These are phyloP conservation scores for Ectemnius lituratus DNA, from an alignment of 2,888 invertebrate genomes.

Conservation along the genomic window DNA sequence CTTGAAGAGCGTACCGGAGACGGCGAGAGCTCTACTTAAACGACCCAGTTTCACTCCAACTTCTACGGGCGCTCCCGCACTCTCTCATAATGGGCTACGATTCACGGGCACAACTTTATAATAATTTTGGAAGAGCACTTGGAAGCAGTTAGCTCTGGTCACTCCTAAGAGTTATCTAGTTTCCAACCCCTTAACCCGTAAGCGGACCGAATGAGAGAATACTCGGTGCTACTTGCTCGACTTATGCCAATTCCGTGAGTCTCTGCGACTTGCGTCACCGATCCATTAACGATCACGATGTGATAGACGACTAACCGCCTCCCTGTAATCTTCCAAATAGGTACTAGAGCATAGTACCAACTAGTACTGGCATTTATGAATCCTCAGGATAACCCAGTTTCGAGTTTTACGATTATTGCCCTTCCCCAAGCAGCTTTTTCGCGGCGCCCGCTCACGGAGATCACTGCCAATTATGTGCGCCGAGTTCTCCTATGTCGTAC, in stretches of 20 bases:
- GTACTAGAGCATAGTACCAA: constrained; percentile 12
- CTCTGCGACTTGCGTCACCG: neutral
- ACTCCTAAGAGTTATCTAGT: constrained; percentile 34
- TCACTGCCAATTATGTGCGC: constrained; percentile 32
- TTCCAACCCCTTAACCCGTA: constrained; percentile 26
- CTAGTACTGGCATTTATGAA: constrained; percentile 23
- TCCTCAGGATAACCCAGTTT: constrained; percentile 32
- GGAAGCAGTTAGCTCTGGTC: constrained; percentile 16
- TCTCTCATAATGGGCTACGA: constrained; percentile 13
- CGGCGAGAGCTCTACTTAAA: constrained; percentile 31
- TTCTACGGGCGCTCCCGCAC: constrained; percentile 16
- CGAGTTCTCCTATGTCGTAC: neutral
- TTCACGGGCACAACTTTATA: constrained; percentile 20
- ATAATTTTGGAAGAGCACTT: constrained; percentile 26
- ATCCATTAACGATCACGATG: constrained; percentile 43
- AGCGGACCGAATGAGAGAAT: no score
- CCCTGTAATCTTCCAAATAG: constrained; percentile 9
- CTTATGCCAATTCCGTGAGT: constrained; percentile 20
- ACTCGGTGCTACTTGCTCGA: constrained; percentile 25
- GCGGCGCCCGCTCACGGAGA: constrained; percentile 9
- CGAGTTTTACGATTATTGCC: constrained; percentile 25
- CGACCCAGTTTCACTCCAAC: constrained; percentile 45
- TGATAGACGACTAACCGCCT: neutral
- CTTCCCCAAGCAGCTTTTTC: constrained; percentile 26
- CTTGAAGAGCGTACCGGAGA: neutral